These are phyloP conservation scores for Archivesica marissinica DNA, from an alignment of 1,140 invertebrate genomes.

Conservation along the genomic window DNA sequence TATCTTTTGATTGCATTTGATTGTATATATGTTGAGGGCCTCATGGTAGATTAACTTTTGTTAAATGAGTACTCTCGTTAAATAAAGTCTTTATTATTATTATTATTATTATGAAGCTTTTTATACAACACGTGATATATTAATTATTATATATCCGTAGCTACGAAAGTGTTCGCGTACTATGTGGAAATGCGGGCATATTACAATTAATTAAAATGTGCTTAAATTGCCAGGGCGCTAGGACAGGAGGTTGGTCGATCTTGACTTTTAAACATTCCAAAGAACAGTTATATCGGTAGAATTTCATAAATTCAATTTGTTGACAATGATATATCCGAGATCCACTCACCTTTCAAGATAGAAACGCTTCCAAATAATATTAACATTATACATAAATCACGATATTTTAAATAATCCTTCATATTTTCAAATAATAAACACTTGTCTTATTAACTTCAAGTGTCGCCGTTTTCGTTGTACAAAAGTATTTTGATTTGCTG, in stretches of 20 bases:
- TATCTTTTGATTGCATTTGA: too few species aligned
- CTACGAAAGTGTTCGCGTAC: background rate
- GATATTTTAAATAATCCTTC: background rate
- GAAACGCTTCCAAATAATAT: background rate
- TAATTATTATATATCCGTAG: too few species aligned
- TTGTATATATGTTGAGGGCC: too few species aligned
- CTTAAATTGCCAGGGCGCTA: background rate
- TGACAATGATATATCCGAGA: background rate
- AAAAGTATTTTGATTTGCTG: background rate
- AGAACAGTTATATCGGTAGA: too few species aligned
- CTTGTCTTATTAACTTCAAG: background rate
- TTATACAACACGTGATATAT: too few species aligned
- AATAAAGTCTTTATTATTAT: too few species aligned
- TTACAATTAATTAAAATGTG: background rate
- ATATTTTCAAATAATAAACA: background rate
- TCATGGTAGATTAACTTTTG: too few species aligned
- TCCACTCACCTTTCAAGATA: conserved; percentile 1
- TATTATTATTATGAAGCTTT: too few species aligned
- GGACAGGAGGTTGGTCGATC: too few species aligned
- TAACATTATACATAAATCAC: background rate
- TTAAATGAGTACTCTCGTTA: too few species aligned
- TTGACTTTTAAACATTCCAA: too few species aligned
- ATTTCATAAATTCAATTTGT: background rate
- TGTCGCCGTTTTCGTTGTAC: background rate
- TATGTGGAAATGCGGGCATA: background rate